A percentile compares a stretch with the other conserved stretches of the same genome.
These are phyloP conservation scores for Cairina moschata DNA, from an alignment of 2,113 vertebrate genomes.

Conservation along the genomic window DNA sequence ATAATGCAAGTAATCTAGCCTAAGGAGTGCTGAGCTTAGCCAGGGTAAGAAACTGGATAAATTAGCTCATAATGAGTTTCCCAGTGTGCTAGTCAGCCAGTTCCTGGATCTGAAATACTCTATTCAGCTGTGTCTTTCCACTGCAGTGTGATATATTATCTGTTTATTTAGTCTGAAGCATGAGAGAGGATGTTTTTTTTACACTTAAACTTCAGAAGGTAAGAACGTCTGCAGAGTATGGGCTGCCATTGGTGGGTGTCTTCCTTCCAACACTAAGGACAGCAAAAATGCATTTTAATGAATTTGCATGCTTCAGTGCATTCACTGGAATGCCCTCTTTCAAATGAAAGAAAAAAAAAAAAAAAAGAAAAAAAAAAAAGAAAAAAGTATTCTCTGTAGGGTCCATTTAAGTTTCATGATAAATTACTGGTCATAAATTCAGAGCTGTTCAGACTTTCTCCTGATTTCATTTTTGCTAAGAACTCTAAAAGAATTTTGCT, in stretches of 20 bases:
- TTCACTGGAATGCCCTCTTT: not conserved
- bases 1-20: not conserved
- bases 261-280: not conserved
- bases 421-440: not conserved
- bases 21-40: not conserved
- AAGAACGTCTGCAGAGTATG: not conserved
- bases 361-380: not conserved
- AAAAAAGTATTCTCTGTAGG: not conserved
- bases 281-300: not conserved
- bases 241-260: fast-evolving
- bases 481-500: slow-evolving; percentile 39
- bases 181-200: not conserved
- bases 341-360: not conserved
- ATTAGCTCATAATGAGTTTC: not conserved
- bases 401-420: not conserved
- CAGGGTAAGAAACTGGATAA: not conserved
- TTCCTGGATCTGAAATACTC: not conserved
- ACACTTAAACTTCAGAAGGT: not conserved
- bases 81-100: not conserved
- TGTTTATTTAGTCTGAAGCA: slow-evolving; percentile 9
- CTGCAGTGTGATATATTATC: not conserved
- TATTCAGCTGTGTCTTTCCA: not conserved
- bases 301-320: not conserved
- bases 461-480: slow-evolving; percentile 41
- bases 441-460: not conserved